Percentiles rank a stretch among this genome's conserved stretches.
Conservation (phyloP, 1,140 invertebrate genomes). For the Cardiocondyla obscurior region DNA sequence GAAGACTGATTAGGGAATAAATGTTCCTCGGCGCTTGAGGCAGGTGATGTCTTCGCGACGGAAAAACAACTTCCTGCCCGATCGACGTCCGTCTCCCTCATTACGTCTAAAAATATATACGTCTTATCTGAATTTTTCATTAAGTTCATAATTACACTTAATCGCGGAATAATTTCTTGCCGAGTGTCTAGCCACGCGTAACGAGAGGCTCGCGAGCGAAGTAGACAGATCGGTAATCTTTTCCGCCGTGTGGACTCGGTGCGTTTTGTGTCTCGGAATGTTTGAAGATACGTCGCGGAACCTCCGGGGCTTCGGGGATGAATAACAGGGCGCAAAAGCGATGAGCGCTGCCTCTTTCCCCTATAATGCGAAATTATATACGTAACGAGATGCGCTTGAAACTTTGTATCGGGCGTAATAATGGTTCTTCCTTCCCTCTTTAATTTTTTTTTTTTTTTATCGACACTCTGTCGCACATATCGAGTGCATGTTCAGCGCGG, state of each 20-base stretch:
- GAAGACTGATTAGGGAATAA: constrained; percentile 56
- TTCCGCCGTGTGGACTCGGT: no score
- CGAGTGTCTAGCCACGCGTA: no score
- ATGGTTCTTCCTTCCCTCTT: no score
- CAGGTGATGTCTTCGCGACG: constrained; percentile 40
- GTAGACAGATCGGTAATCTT: no score
- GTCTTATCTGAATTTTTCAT: neutral
- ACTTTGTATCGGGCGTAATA: neutral
- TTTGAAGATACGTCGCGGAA: no score
- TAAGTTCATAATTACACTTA: neutral
- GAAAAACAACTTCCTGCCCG: constrained; percentile 35
- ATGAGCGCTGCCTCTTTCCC: neutral
- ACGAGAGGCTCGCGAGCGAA: no score
- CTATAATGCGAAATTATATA: neutral
- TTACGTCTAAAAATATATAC: neutral
- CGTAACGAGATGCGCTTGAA: neutral
- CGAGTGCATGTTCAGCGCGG: neutral
- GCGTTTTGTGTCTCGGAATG: neutral
- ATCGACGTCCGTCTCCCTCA: neutral
- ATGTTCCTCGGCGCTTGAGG: constrained; percentile 1
- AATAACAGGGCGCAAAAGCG: constrained; percentile 1
- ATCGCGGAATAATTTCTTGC: no score
- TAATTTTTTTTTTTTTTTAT: constrained; percentile 1
- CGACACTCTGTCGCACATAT: constrained; percentile 9
- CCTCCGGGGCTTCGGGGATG: no score